Evolutionary conservation across 2,113 vertebrate species (phyloP).

Genomic region (Argyrosomus japonicus): DNA sequence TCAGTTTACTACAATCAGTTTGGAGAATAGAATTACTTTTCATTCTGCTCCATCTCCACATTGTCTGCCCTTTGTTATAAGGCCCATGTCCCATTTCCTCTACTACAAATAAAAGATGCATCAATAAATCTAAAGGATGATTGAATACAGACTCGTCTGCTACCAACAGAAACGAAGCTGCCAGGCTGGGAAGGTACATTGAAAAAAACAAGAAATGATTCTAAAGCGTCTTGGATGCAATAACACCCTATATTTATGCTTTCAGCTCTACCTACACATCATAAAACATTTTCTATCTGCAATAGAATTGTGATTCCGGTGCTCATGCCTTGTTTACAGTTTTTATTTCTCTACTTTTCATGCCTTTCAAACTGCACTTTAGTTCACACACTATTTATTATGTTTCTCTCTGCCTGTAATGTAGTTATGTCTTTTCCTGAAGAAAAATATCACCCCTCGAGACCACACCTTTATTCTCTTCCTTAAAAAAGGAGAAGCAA

Average conservation of each 20-base stretch:
- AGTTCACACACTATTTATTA: constrained; percentile 32
- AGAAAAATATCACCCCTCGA: constrained; percentile 30
- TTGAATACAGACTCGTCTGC: constrained; percentile 21
- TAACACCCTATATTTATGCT: constrained; percentile 2
- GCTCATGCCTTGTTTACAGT: constrained; percentile 34
- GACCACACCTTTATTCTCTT: constrained; percentile 37
- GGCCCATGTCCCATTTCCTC: constrained; percentile 32
- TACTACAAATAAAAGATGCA: constrained; percentile 28
- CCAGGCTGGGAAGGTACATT: neutral
- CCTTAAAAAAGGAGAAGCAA: constrained; percentile 16
- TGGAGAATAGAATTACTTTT: constrained; percentile 31
- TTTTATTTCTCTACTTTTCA: constrained; percentile 34
- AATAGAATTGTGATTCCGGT: neutral
- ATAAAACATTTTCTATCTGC: constrained; percentile 23
- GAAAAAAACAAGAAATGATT: constrained; percentile 1
- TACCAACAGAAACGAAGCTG: neutral
- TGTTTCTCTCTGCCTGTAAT: constrained; percentile 33
- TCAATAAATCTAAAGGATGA: constrained; percentile 35
- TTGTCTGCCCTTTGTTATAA: constrained; percentile 34
- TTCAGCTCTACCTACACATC: constrained; percentile 19
- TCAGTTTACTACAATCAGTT: constrained; percentile 37
- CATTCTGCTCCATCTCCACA: constrained; percentile 37
- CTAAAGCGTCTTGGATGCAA: constrained; percentile 4
- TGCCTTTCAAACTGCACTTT: constrained; percentile 44
- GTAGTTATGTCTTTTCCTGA: constrained; percentile 28